Percentiles rank a stretch among this genome's conserved stretches.
phyloP scores from a whole-genome alignment of 2,113 vertebrate species.

The Mormyrus iriodes region DNA sequence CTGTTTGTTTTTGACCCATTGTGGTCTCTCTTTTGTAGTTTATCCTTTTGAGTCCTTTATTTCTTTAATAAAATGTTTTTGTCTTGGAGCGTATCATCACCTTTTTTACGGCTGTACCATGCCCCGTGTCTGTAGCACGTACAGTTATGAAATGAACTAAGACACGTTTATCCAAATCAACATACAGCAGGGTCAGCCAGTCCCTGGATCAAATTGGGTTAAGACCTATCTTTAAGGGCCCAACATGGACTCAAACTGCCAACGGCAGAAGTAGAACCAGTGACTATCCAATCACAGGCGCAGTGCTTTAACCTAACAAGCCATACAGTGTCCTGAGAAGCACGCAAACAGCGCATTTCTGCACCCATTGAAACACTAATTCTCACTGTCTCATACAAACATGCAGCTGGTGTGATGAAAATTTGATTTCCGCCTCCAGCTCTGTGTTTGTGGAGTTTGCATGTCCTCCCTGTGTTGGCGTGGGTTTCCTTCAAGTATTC shows the following conservation, averaged over 20 bases:
- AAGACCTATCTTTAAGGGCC: not conserved
- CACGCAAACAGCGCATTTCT: not conserved
- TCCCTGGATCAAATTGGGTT: not conserved
- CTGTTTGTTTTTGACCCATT: too few relatives aligned
- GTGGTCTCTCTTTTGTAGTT: too few relatives aligned
- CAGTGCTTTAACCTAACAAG: not conserved
- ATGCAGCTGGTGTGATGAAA: not conserved
- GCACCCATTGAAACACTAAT: not conserved
- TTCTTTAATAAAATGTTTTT: too few relatives aligned
- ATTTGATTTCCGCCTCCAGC: not conserved
- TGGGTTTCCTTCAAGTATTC: not conserved
- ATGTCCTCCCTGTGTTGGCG: not conserved
- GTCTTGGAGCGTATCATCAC: too few relatives aligned
- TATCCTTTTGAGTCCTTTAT: too few relatives aligned
- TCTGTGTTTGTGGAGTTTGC: not conserved
- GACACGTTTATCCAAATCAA: not conserved
- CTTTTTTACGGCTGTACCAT: too few relatives aligned
- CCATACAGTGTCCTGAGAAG: not conserved
- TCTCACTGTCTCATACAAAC: not conserved
- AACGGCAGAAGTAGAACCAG: not conserved
- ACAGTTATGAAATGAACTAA: not conserved
- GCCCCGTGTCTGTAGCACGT: too few relatives aligned
- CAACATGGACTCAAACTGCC: not conserved
- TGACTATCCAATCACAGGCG: not conserved
- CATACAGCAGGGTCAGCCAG: not conserved